Base-by-base conservation (phyloP, 2,113 vertebrate species). In the Elachura formosa region DNA sequence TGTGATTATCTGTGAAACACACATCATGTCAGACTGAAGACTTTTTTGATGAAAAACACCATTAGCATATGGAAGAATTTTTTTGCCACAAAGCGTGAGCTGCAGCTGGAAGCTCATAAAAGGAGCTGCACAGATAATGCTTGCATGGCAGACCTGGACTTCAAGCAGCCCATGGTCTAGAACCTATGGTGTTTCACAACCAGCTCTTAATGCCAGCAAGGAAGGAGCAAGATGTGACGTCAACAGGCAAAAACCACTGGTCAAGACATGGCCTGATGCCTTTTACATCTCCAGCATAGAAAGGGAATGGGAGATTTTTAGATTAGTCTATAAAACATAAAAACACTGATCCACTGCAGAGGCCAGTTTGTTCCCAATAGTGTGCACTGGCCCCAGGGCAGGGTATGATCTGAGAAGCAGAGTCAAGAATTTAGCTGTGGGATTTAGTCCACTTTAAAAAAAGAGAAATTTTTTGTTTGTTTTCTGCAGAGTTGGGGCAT, bases 191-290 rank as follows among this genome's bases (percentile, higher is more conserved):
- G 11, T 40, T 86, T 74, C 38, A 77, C 74, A 81, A 33, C 5
- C 28, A 75, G 41, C 0, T 4, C 8, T 2, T n/a, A 58, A 68
- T 0, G 0, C 14, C 4, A 5, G 20, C 0, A 1, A 64, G 11
- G 68, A 85, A 90, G 31, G 61, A 89, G 31, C 11, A 17, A 34
- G n/a, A 14, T 77, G 28, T 12, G 2, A 2, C 4, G 31, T 29
- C 36, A 68, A 87, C 68, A 74, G 51, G 21, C 51, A 61, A 67
- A 41, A 61, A 9, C 3, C 24, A 36, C 36, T 45, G 52, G 21
- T 17, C 51, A 74, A 52, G 61, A 55, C 1, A 6, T 6, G 11
- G 18, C 26, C 46, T 46, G 74, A 24, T 38, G 20, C 36, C 31
- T 69, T 61, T 46, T 41, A 33, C 31, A 52, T 38, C 63, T 55